Conservation (phyloP, 1,140 invertebrate species). For the Hycleus cichorii region DNA sequence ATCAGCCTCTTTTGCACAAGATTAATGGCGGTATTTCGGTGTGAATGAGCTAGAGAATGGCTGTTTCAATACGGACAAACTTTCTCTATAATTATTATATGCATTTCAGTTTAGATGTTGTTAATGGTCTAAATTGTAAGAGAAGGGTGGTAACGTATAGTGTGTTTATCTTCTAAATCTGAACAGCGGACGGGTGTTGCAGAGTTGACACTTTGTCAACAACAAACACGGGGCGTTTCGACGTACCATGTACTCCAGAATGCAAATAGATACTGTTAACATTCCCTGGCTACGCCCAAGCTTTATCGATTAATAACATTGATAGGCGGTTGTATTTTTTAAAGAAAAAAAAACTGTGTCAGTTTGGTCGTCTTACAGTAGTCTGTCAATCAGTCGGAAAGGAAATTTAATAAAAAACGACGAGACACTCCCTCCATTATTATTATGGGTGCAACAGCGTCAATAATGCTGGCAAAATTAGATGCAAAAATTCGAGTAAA, state of each 20-base stretch:
- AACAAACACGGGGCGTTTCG: slow-evolving; percentile 21
- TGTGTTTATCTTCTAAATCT: slow-evolving; percentile 20
- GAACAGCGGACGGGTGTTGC: slow-evolving; percentile 9
- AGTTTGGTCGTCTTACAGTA: slow-evolving; percentile 5
- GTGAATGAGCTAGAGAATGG: too few relatives aligned
- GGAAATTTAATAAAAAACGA: slow-evolving; percentile 7
- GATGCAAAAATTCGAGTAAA: not conserved
- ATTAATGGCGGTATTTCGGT: too few relatives aligned
- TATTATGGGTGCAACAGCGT: too few relatives aligned
- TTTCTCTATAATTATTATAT: too few relatives aligned
- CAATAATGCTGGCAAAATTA: too few relatives aligned
- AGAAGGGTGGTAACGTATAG: not conserved
- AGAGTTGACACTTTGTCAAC: slow-evolving; percentile 21
- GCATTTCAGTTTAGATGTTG: too few relatives aligned
- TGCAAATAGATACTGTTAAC: slow-evolving; percentile 24
- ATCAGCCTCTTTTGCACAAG: too few relatives aligned
- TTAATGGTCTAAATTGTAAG: too few relatives aligned
- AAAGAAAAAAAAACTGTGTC: slow-evolving; percentile 1
- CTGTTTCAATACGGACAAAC: too few relatives aligned
- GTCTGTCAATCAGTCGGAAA: slow-evolving; percentile 13
- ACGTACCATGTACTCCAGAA: slow-evolving; percentile 18
- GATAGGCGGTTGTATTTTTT: slow-evolving; percentile 4
- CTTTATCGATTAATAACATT: slow-evolving; percentile 22
- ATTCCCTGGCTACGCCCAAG: slow-evolving; percentile 20
- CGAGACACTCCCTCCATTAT: not conserved